Conservation (phyloP, 2,888 invertebrate species). For the Cylindroiulus punctatus region DNA sequence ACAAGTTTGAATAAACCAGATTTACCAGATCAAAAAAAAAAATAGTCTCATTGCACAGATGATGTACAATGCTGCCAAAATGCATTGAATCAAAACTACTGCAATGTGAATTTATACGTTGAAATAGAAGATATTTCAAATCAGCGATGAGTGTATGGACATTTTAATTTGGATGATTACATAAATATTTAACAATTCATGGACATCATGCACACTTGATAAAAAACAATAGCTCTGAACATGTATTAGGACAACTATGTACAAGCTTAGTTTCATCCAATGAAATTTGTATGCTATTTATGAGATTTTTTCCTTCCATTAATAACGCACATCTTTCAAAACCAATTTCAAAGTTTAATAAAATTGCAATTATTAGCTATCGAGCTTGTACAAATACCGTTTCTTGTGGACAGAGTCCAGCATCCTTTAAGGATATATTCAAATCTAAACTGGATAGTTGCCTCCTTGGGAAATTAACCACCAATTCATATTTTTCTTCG, state of each 20-base stretch:
- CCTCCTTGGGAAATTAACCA: slow-evolving; percentile 67
- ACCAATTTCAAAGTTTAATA: slow-evolving; percentile 21
- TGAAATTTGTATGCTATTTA: slow-evolving; percentile 25
- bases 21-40: too few species aligned
- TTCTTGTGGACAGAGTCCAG: slow-evolving; percentile 67
- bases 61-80: too few species aligned
- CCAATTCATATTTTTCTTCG: slow-evolving; percentile 66
- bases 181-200: not conserved
- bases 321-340: not conserved
- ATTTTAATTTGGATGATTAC: slow-evolving; percentile 13
- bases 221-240: slow-evolving; percentile 21
- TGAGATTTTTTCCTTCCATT: slow-evolving; percentile 1
- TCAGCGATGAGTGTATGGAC: not conserved
- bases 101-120: too few species aligned
- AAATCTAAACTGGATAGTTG: slow-evolving; percentile 65
- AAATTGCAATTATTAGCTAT: slow-evolving; percentile 56
- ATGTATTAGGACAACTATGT: not conserved
- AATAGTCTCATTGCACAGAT: too few species aligned
- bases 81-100: too few species aligned
- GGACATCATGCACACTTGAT: slow-evolving; percentile 12
- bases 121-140: not conserved
- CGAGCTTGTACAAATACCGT: slow-evolving; percentile 67
- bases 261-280: not conserved
- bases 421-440: slow-evolving; percentile 64
- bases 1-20: too few species aligned